Evolutionary conservation across 64 coral and sea anemone species (phyloP).

Genomic region (Montipora efflorescens): DNA sequence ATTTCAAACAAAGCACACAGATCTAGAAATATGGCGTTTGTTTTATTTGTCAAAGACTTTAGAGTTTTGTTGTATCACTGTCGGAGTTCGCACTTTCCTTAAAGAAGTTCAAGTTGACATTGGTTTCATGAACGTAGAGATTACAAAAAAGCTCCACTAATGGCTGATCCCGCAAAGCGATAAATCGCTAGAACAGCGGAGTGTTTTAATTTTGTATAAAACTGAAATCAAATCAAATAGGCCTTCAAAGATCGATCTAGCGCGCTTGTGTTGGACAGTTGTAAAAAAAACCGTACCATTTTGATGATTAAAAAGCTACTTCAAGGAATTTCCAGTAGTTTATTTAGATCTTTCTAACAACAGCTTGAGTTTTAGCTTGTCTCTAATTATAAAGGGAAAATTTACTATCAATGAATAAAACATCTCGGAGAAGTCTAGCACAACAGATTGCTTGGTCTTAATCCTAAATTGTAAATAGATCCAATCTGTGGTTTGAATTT

Average conservation of each 20-base stretch:
- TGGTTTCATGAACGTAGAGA: slow-evolving; percentile 25
- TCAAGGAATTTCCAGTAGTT: not conserved
- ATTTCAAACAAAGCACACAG: not conserved
- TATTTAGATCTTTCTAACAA: not conserved
- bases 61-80: slow-evolving; percentile 52
- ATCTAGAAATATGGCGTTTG: slow-evolving; percentile 17
- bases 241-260: too few relatives aligned
- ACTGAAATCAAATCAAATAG: too few relatives aligned
- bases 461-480: not conserved
- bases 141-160: slow-evolving; percentile 18
- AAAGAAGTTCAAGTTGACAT: slow-evolving; percentile 52
- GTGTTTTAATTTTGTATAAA: too few relatives aligned
- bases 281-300: not conserved
- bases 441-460: not conserved
- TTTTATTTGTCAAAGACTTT: slow-evolving; percentile 71
- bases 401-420: not conserved
- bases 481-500: not conserved
- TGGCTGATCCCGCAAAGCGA: slow-evolving; percentile 52
- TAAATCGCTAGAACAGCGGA: not conserved
- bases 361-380: too few relatives aligned
- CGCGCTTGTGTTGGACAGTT: too few relatives aligned
- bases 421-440: not conserved
- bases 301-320: not conserved
- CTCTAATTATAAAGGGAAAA: not conserved
- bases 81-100: slow-evolving; percentile 58